These are phyloP conservation scores for Crenuchus spilurus DNA, from an alignment of 2,797 vertebrate species.

Conservation along the genomic window DNA sequence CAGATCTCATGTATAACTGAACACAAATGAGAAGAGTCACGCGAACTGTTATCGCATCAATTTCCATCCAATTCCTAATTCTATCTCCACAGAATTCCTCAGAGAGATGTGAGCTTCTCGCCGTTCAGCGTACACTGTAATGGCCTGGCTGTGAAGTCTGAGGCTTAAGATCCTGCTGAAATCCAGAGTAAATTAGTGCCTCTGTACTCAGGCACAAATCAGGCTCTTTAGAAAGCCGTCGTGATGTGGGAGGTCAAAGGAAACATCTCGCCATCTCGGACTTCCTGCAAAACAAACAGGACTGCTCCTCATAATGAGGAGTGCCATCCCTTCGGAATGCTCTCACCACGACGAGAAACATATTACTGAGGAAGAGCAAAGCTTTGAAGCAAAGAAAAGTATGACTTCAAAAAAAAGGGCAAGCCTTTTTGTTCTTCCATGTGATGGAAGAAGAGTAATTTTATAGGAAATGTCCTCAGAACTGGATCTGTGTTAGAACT, in stretches of 20 bases:
- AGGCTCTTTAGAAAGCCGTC: not conserved
- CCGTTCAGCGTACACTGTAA: not conserved
- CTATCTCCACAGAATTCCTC: no score
- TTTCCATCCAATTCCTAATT: no score
- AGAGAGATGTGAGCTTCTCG: not conserved
- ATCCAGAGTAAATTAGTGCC: slow-evolving; percentile 11
- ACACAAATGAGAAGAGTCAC: not conserved
- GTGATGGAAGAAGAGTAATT: slow-evolving; percentile 7
- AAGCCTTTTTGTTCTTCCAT: slow-evolving; percentile 21
- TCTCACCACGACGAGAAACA: slow-evolving; percentile 50
- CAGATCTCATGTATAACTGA: no score
- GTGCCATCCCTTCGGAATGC: slow-evolving; percentile 36
- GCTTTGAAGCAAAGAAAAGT: slow-evolving; percentile 38
- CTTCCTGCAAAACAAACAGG: slow-evolving; percentile 43
- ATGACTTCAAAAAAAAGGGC: slow-evolving; percentile 20
- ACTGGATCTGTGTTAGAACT: slow-evolving; percentile 16
- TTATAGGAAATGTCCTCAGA: slow-evolving; percentile 1
- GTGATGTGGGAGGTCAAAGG: slow-evolving; percentile 29
- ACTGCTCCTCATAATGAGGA: slow-evolving; percentile 36
- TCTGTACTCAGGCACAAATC: not conserved
- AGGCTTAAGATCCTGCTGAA: slow-evolving; percentile 15
- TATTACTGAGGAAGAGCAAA: slow-evolving; percentile 3
- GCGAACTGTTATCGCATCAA: slow-evolving; percentile 12
- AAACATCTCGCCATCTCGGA: slow-evolving; percentile 10
- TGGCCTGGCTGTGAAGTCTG: not conserved